Evolutionary conservation across 2,113 vertebrate genomes (phyloP), one percentile per base, ranked within the genome.

Genomic region (Sturnira hondurensis): DNA sequence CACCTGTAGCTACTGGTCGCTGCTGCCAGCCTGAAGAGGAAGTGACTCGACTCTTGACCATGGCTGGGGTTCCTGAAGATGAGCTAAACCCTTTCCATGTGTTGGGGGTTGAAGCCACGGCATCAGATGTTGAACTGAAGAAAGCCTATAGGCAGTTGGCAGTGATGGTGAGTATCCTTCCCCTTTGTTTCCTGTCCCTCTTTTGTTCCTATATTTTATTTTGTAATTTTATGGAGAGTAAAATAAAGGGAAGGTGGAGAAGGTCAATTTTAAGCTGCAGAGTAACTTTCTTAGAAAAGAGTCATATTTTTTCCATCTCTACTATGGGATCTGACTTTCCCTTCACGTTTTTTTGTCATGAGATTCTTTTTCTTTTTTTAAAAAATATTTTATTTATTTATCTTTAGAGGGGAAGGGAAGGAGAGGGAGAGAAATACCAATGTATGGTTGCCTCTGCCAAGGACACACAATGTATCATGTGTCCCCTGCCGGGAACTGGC

Each of bases 51-150:
- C 98, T 99, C 89, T 98, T 99, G 96, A 98, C 99, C 2, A 97
- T 99, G 98, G 98, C 99, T 1, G 98, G 98, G 67, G 97, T 99
- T 70, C 98, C 99, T 36, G 99, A 99, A 96, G 99, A 99, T 19
- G 99, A 99, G 89, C 98, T 99, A 76, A 99, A 99, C 96, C 99
- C 99, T 31, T 99, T 99, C 96, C 98, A 98, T 31, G 99, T 99
- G 94, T 98, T 99, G 47, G 99, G 99, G 0, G 98, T 99, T 96
- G 99, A 99, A 91, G 95, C 98, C 4, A 98, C 99, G 1, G 99
- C 99, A 33, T 99, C 99, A 0, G 99, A 99, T 16, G 86, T 98
- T 0, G 99, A 99, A 96, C 98, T 99, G 92, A 99, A 99, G 91
- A 99, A 98, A 96, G 99, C 99, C 36, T 99, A 99, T 97, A 99